Evolutionary conservation across 1,140 invertebrate genomes (phyloP).

Genomic region (Bombus sibiricus): DNA sequence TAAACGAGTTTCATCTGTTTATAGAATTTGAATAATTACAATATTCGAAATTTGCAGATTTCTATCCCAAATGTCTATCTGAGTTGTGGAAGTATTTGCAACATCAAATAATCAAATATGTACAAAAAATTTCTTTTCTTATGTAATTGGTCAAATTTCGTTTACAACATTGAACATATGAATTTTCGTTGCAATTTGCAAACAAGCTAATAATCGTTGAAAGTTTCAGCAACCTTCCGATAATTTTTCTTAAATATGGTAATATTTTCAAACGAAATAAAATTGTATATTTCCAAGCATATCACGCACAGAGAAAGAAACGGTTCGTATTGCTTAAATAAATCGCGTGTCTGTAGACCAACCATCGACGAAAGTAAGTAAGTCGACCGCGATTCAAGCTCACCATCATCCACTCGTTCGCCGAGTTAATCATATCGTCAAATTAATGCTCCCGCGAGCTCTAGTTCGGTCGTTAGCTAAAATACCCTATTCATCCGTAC

Average conservation of each 20-base stretch:
- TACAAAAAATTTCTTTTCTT: too few species aligned
- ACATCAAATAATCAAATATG: too few species aligned
- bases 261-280: not conserved
- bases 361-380: not conserved
- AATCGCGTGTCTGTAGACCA: not conserved
- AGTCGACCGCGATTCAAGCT: conserved; percentile 3
- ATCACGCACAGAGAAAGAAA: not conserved
- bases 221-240: too few species aligned
- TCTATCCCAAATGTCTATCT: too few species aligned
- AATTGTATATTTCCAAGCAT: not conserved
- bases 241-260: not conserved
- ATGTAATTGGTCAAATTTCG: too few species aligned
- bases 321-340: not conserved
- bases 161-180: too few species aligned
- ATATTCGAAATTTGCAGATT: too few species aligned
- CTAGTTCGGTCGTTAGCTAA: conserved; percentile 35
- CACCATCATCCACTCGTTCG: not conserved
- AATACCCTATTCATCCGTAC: conserved; percentile 37
- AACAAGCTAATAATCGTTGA: too few species aligned
- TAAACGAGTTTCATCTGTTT: too few species aligned
- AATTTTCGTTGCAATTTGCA: too few species aligned
- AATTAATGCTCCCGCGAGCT: conserved; percentile 15
- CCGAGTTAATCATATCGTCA: conserved; percentile 15
- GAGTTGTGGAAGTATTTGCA: too few species aligned
- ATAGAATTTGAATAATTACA: too few species aligned